phyloP scores from a whole-genome alignment of 2,797 vertebrate species.

The Capromys pilorides region DNA sequence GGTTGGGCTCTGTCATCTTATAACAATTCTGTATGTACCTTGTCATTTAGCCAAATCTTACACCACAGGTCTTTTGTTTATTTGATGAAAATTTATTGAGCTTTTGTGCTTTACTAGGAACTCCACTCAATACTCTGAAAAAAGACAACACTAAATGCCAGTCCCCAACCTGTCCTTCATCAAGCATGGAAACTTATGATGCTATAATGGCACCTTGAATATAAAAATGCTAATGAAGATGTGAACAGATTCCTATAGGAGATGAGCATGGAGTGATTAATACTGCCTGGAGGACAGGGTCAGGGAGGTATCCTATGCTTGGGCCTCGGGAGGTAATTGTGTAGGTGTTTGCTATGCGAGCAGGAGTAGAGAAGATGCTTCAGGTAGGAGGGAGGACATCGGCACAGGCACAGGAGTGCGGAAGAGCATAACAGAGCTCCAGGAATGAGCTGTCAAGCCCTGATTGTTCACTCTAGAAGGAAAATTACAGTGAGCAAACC shows the following conservation, averaged over 20 bases:
- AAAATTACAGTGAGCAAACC: not conserved
- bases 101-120: not conserved
- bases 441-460: not conserved
- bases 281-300: not conserved
- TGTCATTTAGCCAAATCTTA: not conserved
- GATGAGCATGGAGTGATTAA: not conserved
- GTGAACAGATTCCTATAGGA: not conserved
- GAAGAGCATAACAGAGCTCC: no score
- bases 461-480: not conserved
- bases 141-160: not conserved
- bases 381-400: not conserved
- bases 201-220: conserved; percentile 32
- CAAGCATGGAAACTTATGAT: not conserved
- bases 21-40: not conserved
- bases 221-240: conserved; percentile 14
- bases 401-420: no score
- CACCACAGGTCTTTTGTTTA: not conserved
- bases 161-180: not conserved
- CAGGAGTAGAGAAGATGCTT: not conserved
- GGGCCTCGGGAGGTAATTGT: not conserved
- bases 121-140: not conserved
- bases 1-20: not conserved
- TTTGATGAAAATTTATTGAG: not conserved
- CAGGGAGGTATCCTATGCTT: not conserved
- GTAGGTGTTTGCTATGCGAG: not conserved